phyloP scores from a whole-genome alignment of 2,797 vertebrate genomes.

The Tokudaia tokunoshimensis region DNA sequence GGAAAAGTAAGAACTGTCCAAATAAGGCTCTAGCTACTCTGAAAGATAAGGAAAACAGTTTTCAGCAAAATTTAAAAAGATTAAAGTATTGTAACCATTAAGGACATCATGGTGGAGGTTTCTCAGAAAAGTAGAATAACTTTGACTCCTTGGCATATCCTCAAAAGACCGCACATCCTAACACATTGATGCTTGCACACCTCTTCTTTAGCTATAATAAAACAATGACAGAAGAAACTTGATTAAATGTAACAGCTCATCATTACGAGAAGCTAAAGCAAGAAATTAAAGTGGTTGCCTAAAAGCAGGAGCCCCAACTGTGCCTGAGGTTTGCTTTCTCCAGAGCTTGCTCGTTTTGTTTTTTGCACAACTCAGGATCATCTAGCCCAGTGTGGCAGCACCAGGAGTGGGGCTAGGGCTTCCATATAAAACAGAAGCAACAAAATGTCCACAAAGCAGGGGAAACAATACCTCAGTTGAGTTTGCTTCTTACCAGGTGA shows the following conservation, averaged over 20 bases:
- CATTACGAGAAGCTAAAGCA: not conserved
- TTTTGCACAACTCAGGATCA: not conserved
- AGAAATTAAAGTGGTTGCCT: no score
- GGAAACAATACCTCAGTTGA: not conserved
- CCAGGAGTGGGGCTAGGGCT: not conserved
- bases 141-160: not conserved
- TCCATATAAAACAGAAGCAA: not conserved
- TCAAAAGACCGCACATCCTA: not conserved
- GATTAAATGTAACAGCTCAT: not conserved
- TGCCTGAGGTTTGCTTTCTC: not conserved
- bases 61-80: not conserved
- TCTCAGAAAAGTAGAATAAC: not conserved
- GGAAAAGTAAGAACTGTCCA: not conserved
- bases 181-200: not conserved
- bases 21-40: not conserved
- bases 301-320: not conserved
- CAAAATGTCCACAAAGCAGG: not conserved
- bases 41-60: not conserved
- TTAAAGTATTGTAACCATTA: not conserved
- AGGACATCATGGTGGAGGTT: not conserved
- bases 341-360: not conserved
- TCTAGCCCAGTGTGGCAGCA: not conserved
- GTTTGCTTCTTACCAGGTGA: not conserved
- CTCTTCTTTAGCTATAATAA: not conserved
- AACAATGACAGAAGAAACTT: not conserved